Evolutionary conservation across 2,797 vertebrate genomes (phyloP).

Genomic region (Pseudochirops cupreus): DNA sequence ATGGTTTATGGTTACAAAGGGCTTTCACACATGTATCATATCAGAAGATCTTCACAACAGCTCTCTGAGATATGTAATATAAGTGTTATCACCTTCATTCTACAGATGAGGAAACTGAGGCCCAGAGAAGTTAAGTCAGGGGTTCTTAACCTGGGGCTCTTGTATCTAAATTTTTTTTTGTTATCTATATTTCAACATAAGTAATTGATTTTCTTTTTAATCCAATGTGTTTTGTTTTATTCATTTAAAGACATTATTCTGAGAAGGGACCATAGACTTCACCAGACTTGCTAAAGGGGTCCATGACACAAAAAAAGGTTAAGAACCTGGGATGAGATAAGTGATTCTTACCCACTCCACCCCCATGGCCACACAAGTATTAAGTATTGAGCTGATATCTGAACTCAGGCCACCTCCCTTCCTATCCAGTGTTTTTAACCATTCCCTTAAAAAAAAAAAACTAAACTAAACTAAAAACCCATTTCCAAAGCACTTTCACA

Average conservation of each 20-base stretch:
- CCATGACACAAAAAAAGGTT: background rate
- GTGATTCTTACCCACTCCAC: background rate
- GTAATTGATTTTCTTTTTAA: background rate
- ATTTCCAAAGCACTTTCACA: constrained; percentile 6
- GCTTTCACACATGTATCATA: background rate
- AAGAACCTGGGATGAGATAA: background rate
- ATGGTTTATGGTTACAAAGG: background rate
- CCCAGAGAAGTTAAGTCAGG: background rate
- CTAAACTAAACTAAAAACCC: background rate
- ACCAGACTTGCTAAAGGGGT: background rate
- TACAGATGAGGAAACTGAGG: background rate
- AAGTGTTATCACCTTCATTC: background rate
- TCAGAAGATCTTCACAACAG: background rate
- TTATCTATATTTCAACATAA: background rate
- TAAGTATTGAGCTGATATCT: background rate
- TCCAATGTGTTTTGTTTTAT: background rate
- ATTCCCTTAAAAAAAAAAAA: background rate
- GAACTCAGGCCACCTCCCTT: background rate
- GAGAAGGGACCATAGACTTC: background rate
- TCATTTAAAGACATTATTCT: background rate
- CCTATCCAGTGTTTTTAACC: background rate
- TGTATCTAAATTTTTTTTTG: background rate
- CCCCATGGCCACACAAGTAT: background rate
- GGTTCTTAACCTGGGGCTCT: background rate
- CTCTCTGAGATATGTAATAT: background rate